Conservation (phyloP, 1,140 invertebrate genomes). For the Eufriesea mexicana region DNA sequence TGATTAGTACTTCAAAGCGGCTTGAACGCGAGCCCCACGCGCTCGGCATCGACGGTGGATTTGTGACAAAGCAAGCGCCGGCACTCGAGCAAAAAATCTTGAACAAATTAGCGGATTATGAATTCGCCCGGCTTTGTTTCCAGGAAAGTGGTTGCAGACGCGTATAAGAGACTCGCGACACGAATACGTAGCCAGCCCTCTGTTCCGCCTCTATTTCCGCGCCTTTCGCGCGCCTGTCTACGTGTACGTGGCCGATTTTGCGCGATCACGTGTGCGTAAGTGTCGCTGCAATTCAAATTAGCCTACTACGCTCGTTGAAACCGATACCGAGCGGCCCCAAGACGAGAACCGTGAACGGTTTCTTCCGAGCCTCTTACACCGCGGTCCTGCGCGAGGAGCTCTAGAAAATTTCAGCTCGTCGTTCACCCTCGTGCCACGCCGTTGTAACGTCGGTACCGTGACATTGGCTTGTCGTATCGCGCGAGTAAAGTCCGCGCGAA, state of each 20-base stretch:
- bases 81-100: slow-evolving; percentile 74
- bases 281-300: slow-evolving; percentile 73
- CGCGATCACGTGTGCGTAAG: slow-evolving; percentile 56
- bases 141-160: slow-evolving; percentile 63
- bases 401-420: neutral
- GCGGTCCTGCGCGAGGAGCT: neutral
- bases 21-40: slow-evolving; percentile 52
- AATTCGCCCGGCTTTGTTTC: slow-evolving; percentile 73
- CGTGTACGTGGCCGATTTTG: slow-evolving; percentile 22
- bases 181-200: slow-evolving; percentile 21
- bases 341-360: neutral
- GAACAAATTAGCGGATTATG: slow-evolving; percentile 78
- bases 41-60: slow-evolving; percentile 62
- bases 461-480: no score
- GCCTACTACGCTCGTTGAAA: slow-evolving; percentile 58
- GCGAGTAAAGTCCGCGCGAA: no score
- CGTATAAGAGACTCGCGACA: slow-evolving; percentile 43
- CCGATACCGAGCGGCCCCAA: slow-evolving; percentile 25
- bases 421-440: neutral
- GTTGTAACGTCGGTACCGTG: no score
- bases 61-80: slow-evolving; percentile 66
- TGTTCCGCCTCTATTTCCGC: neutral
- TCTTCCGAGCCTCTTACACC: neutral
- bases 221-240: slow-evolving; percentile 12
- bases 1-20: slow-evolving; percentile 81